Percentiles rank a stretch among this genome's conserved stretches.
Evolutionary conservation across 2,113 vertebrate species (phyloP).

Genomic region (Ceyx melanurus): DNA sequence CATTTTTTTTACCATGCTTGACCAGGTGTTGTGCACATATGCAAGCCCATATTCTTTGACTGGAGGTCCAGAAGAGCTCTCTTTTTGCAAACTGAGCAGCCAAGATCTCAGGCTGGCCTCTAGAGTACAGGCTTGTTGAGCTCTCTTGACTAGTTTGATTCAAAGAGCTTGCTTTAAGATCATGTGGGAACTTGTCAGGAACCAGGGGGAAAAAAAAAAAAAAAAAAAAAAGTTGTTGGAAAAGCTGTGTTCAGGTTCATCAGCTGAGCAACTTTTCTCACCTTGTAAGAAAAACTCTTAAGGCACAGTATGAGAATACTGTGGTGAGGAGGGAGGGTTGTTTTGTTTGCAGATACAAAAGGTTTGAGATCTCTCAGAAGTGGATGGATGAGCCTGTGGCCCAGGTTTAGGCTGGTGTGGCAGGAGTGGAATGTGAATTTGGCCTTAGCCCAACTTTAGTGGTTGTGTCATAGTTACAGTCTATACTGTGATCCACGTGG

Average conservation of each 20-base stretch:
- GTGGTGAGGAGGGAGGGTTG: neutral
- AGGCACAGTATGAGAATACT: neutral
- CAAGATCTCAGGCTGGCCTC: neutral
- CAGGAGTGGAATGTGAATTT: slow-evolving; percentile 30
- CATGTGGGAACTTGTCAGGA: neutral
- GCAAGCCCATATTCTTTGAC: neutral
- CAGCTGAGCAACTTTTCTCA: neutral
- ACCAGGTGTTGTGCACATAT: neutral
- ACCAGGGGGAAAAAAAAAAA: neutral
- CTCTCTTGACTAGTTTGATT: neutral
- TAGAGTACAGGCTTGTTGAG: neutral
- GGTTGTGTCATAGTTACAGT: neutral
- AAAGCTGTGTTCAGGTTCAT: neutral
- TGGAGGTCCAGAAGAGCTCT: neutral
- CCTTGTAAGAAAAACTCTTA: neutral
- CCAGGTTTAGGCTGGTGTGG: neutral
- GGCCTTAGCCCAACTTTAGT: neutral
- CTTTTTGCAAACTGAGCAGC: neutral
- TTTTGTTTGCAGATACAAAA: neutral
- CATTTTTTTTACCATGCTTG: neutral
- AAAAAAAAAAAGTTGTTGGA: neutral
- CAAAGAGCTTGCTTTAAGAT: neutral
- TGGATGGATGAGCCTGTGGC: neutral
- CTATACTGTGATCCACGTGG: neutral
- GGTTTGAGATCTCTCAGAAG: neutral